These are phyloP conservation scores for Archips xylosteana DNA, from an alignment of 2,888 invertebrate genomes.

Conservation along the genomic window DNA sequence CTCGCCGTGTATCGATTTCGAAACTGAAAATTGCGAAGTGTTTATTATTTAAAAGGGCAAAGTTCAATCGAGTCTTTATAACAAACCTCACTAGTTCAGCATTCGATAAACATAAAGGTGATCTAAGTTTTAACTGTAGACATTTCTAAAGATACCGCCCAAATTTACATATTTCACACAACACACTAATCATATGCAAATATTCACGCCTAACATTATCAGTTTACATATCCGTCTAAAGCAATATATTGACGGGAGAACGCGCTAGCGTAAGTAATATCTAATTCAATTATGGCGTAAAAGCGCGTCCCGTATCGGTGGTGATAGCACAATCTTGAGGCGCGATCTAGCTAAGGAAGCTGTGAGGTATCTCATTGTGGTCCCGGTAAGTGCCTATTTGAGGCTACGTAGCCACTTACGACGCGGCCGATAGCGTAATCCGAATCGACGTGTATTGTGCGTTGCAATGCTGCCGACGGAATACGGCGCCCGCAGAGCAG, in stretches of 20 bases:
- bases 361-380: conserved; percentile 76
- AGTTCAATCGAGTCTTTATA: conserved; percentile 20
- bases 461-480: conserved; percentile 64
- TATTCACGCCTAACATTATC: conserved; percentile 45
- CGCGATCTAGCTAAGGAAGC: conserved; percentile 73
- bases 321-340: conserved; percentile 74
- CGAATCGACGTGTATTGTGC: conserved; percentile 78
- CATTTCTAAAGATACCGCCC: conserved; percentile 1
- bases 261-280: conserved; percentile 62
- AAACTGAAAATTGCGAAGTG: conserved; percentile 36
- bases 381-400: conserved; percentile 78
- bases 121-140: neutral
- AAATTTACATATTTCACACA: conserved; percentile 33
- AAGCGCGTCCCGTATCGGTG: conserved; percentile 69
- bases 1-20: conserved; percentile 42
- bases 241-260: conserved; percentile 56
- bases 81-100: neutral
- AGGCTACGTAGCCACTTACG: conserved; percentile 75
- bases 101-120: neutral
- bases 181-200: conserved; percentile 38
- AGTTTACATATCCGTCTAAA: conserved; percentile 47
- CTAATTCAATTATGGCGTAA: conserved; percentile 78
- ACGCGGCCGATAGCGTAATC: conserved; percentile 75
- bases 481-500: conserved; percentile 61
- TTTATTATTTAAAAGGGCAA: conserved; percentile 34